Conservation (phyloP, 2,888 invertebrate genomes). For the Sicus ferrugineus region DNA sequence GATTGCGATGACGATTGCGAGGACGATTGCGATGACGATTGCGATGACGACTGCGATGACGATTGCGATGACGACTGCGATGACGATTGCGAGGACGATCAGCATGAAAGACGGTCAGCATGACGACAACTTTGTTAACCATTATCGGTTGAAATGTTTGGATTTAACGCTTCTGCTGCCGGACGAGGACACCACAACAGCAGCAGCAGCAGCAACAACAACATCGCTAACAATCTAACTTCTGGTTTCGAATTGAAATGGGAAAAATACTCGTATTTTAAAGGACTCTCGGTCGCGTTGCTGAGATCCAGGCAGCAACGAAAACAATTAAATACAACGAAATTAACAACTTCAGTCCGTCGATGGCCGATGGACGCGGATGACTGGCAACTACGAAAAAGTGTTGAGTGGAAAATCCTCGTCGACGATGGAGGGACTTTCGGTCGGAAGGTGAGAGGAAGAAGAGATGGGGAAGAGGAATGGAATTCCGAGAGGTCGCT, state of each 20-base stretch:
- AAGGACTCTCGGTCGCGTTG: background rate
- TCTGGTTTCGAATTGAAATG: constrained; percentile 17
- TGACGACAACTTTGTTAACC: background rate
- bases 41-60: background rate
- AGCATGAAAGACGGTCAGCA: background rate
- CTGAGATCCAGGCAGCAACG: background rate
- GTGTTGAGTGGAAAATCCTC: constrained; percentile 1
- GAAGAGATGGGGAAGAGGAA: too few relatives aligned
- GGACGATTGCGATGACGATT: background rate
- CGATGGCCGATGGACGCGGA: background rate
- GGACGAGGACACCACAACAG: background rate
- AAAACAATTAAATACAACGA: background rate
- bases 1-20: background rate
- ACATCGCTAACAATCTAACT: background rate
- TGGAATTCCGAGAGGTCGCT: background rate
- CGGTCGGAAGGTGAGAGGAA: too few relatives aligned
- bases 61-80: background rate
- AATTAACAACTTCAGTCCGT: background rate
- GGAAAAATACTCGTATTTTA: constrained; percentile 3
- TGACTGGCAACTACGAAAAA: constrained; percentile 20
- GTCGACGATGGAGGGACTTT: background rate
- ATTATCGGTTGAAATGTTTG: background rate
- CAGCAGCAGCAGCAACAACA: background rate
- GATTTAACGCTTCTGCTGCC: background rate
- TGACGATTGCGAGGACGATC: too few relatives aligned